Base-by-base conservation (phyloP, 2,797 vertebrate species). In the Zalophus californianus region DNA sequence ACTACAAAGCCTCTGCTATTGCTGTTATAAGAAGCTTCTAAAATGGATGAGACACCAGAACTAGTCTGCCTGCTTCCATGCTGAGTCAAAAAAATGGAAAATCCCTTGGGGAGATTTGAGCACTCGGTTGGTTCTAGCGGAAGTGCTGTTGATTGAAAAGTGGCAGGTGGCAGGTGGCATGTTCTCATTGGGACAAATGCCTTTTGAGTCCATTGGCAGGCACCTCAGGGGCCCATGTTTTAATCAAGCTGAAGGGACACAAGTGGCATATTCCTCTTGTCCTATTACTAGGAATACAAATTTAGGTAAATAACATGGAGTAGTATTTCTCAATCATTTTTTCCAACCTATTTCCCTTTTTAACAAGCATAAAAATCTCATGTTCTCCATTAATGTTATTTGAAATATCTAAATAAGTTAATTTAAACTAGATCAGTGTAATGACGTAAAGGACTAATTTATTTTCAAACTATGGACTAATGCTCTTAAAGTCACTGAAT, bases 1-100 rank as follows among this genome's bases (percentile, higher is more conserved):
- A 93, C 89, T 96, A 79, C 83, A 95, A 93, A 93, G 64, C 66
- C 44, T 96, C 50, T 89, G 48, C 66, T 90, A 35, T 78, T 92
- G 72, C 94, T 91, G 18, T 87, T 91, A 94, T 41, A 91, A 96
- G 95, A 97, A 93, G 58, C 85, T 80, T 89, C 86, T 94, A 89
- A 95, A 97, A 93, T 77, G 86, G 62, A 68, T 64, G 29, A 90
- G 83, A 95, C 60, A 91, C 70, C 64, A 91, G 80, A 92, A 92
- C 60, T 56, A 86, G 72, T 89, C 35, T 92, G 62, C 35, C 41
- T 93, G 90, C 77, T 98, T 86, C 96, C 94, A 94, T 86, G 54
- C 21, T 95, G 93, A 72, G 58, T 82, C 77, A 97, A 48, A 58
- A 90, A 75, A 62, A 38, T 15, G 44, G 66, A 95, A 97, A 91